Percentiles rank a stretch among this genome's conserved stretches.
phyloP scores from a whole-genome alignment of 2,113 vertebrate species.

The Sisor rabdophorus region DNA sequence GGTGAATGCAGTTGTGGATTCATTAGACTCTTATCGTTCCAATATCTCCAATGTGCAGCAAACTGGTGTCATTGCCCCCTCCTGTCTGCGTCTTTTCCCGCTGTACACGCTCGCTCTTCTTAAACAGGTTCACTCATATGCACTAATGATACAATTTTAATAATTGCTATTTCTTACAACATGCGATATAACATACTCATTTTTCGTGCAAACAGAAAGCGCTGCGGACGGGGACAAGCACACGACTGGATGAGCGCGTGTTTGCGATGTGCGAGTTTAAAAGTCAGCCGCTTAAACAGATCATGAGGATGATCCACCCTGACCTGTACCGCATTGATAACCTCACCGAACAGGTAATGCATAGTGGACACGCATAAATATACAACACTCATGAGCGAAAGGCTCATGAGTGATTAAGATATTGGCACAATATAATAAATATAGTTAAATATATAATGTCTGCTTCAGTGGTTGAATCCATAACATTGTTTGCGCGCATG shows the following conservation, averaged over 20 bases:
- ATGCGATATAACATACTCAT: too few relatives aligned
- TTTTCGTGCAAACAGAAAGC: constrained; percentile 78
- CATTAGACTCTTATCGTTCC: constrained; percentile 78
- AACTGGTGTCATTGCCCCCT: constrained; percentile 77
- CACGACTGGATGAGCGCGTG: constrained; percentile 90
- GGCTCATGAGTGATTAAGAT: neutral
- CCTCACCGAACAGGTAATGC: constrained; percentile 84
- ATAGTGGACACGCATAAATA: neutral
- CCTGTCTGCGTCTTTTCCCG: constrained; percentile 83
- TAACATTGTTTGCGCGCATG: neutral
- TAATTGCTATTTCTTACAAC: neutral
- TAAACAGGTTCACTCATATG: constrained; percentile 82
- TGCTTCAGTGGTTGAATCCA: too few relatives aligned
- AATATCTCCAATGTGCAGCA: constrained; percentile 84
- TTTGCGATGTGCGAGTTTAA: constrained; percentile 98
- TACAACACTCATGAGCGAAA: neutral
- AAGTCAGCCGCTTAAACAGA: constrained; percentile 84
- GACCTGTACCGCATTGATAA: constrained; percentile 91
- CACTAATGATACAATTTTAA: neutral
- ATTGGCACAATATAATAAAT: too few relatives aligned
- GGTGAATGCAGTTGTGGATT: constrained; percentile 89
- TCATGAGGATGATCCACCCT: constrained; percentile 90
- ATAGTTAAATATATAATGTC: too few relatives aligned
- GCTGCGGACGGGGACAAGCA: constrained; percentile 85
- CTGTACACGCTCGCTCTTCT: constrained; percentile 89